Evolutionary conservation across 2,797 vertebrate genomes (phyloP).

Genomic region (Melanitta fusca): DNA sequence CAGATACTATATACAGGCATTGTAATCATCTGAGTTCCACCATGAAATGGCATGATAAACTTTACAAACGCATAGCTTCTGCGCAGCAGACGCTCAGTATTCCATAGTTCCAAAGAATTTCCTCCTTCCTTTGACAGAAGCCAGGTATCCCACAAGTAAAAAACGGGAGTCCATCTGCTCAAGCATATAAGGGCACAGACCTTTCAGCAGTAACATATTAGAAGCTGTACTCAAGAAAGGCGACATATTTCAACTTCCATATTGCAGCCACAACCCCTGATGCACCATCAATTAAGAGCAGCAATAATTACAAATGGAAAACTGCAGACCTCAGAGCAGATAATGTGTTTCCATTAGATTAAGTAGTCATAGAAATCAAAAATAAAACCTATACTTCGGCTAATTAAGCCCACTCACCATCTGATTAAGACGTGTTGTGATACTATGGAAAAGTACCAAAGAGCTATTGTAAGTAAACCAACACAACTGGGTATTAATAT

Average conservation of each 20-base stretch:
- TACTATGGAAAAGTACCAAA: constrained; percentile 68
- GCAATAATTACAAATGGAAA: constrained; percentile 80
- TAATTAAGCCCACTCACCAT: constrained; percentile 84
- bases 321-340: constrained; percentile 77
- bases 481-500: constrained; percentile 67
- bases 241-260: constrained; percentile 61
- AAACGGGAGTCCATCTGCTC: constrained; percentile 10
- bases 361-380: constrained; percentile 82
- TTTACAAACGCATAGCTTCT: rapidly evolving
- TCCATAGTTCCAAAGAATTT: background rate
- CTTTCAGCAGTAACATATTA: background rate
- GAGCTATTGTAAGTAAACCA: constrained; percentile 75
- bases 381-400: constrained; percentile 80
- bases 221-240: background rate
- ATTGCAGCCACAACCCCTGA: constrained; percentile 75
- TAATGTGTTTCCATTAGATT: constrained; percentile 82
- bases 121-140: constrained; percentile 24
- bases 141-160: background rate
- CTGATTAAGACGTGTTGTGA: constrained; percentile 80
- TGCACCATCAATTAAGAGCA: constrained; percentile 79
- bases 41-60: rapidly evolving
- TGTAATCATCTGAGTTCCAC: background rate
- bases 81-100: rapidly evolving
- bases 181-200: background rate
- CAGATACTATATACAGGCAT: background rate